Conservation (phyloP, 2,888 invertebrate species). For the Phasia obesa region DNA sequence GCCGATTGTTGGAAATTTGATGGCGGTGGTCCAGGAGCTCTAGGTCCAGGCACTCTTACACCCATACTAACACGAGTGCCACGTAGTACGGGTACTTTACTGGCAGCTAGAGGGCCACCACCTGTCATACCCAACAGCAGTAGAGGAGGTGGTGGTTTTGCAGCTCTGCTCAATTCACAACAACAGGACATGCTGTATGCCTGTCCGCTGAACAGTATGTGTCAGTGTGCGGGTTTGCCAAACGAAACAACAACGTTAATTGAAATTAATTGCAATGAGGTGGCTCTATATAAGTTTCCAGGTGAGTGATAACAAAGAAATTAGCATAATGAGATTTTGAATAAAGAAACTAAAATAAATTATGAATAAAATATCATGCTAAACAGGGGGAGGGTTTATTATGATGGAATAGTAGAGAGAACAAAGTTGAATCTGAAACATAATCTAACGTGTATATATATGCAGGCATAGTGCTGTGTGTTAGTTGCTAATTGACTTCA, state of each 20-base stretch:
- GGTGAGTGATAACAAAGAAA: slow-evolving; percentile 76
- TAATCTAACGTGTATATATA: too few species aligned
- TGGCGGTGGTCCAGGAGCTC: slow-evolving; percentile 76
- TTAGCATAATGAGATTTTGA: neutral
- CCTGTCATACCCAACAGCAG: slow-evolving; percentile 71
- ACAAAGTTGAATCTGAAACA: neutral
- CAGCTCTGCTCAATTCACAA: slow-evolving; percentile 79
- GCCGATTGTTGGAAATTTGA: slow-evolving; percentile 82
- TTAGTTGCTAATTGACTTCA: too few species aligned
- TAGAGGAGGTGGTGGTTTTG: slow-evolving; percentile 75
- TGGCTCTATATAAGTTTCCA: slow-evolving; percentile 83
- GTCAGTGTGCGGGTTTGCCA: slow-evolving; percentile 82
- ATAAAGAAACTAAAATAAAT: neutral
- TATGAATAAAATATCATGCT: neutral
- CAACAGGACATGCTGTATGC: slow-evolving; percentile 82
- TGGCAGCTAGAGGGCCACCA: slow-evolving; percentile 70
- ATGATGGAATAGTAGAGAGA: neutral
- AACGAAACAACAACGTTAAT: slow-evolving; percentile 82
- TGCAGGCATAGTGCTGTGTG: too few species aligned
- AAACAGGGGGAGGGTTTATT: neutral
- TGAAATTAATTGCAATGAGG: slow-evolving; percentile 83
- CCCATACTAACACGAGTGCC: slow-evolving; percentile 63
- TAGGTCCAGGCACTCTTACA: slow-evolving; percentile 62
- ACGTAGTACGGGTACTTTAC: slow-evolving; percentile 71
- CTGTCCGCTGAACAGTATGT: slow-evolving; percentile 82